phyloP scores from a whole-genome alignment of 23 tunicate species.

The Clavelina lepadiformis region DNA sequence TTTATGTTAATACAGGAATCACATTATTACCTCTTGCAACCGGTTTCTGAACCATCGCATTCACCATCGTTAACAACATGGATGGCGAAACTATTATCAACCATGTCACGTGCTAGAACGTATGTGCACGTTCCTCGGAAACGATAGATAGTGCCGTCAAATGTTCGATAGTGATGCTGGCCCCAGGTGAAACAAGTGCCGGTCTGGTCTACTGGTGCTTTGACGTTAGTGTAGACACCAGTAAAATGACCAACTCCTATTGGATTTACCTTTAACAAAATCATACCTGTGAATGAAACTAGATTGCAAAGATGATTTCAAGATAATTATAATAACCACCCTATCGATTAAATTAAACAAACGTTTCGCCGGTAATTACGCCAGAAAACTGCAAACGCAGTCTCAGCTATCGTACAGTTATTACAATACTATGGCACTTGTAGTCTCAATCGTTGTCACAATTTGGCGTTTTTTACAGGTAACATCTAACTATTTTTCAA shows the following conservation, averaged over 20 bases:
- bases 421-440: too few relatives aligned
- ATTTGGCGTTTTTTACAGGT: too few relatives aligned
- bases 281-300: too few relatives aligned
- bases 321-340: too few relatives aligned
- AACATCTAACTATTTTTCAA: too few relatives aligned
- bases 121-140: slow-evolving; percentile 88
- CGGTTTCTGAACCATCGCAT: slow-evolving; percentile 70
- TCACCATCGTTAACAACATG: slow-evolving; percentile 84
- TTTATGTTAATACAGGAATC: slow-evolving; percentile 4
- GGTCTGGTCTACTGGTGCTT: slow-evolving; percentile 88
- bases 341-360: too few relatives aligned
- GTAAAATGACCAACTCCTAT: slow-evolving; percentile 90
- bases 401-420: too few relatives aligned
- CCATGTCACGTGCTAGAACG: slow-evolving; percentile 81
- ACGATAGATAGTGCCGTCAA: slow-evolving; percentile 88
- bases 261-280: slow-evolving; percentile 58
- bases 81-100: slow-evolving; percentile 62
- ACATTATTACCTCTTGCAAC: slow-evolving; percentile 58
- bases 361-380: too few relatives aligned
- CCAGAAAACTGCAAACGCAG: too few relatives aligned
- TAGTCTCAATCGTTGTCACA: too few relatives aligned
- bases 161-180: slow-evolving; percentile 98
- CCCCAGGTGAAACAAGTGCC: slow-evolving; percentile 99
- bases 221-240: slow-evolving; percentile 90
- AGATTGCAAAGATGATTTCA: too few relatives aligned